A percentile compares a stretch with the other conserved stretches of the same genome.
These are phyloP conservation scores for Gambusia yucatana DNA, from an alignment of 2,797 vertebrate genomes.

Conservation along the genomic window DNA sequence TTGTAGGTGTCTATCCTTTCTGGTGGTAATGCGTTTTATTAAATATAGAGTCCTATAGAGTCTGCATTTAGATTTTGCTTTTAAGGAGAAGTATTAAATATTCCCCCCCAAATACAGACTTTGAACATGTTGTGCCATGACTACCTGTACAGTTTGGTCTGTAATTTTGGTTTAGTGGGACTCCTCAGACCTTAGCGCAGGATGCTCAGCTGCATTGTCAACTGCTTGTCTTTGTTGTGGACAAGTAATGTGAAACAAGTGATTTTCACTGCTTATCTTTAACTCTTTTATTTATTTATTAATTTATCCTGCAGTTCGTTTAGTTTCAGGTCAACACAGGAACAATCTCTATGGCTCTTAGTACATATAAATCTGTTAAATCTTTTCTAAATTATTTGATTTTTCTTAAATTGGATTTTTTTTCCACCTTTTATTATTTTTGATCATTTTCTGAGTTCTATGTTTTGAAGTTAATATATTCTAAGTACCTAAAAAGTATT, in stretches of 20 bases:
- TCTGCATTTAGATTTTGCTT: background rate
- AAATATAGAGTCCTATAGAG: background rate
- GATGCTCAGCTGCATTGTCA: conserved; percentile 58
- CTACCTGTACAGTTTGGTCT: background rate
- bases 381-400: background rate
- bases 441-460: background rate
- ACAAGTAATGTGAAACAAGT: conserved; percentile 43
- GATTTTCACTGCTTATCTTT: conserved; percentile 18
- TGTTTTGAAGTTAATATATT: background rate
- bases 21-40: background rate
- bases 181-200: conserved; percentile 36
- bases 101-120: background rate
- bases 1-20: background rate
- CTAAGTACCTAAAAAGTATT: background rate
- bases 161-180: background rate
- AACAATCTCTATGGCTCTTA: conserved; percentile 5
- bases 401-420: background rate
- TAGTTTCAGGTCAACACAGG: conserved; percentile 9
- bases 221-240: conserved; percentile 48
- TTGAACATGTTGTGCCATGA: background rate
- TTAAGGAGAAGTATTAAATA: background rate
- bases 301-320: conserved; percentile 13
- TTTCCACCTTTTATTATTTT: background rate
- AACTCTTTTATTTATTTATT: background rate
- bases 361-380: background rate